Percentiles rank a stretch among this genome's conserved stretches.
These are phyloP conservation scores for Plectrocnemia conspersa DNA, from an alignment of 1,140 invertebrate species.

Conservation along the genomic window DNA sequence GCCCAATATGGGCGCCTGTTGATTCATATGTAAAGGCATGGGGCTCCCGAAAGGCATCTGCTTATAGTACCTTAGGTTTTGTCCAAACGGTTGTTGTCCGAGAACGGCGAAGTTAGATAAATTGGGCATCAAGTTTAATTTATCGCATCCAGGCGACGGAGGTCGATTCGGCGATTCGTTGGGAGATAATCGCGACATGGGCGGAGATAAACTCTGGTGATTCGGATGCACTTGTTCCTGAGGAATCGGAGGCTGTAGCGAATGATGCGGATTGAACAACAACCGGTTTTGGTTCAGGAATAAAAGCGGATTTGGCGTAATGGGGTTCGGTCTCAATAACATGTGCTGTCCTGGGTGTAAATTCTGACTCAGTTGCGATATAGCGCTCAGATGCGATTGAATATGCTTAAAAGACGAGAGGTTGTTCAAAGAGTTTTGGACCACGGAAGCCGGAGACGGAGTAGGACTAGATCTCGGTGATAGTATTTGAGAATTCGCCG, in stretches of 20 bases:
- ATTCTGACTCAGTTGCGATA: slow-evolving; percentile 53
- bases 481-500: slow-evolving; percentile 31
- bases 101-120: slow-evolving; percentile 27
- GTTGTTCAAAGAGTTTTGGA: slow-evolving; percentile 33
- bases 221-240: slow-evolving; percentile 28
- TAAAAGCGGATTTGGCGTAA: slow-evolving; percentile 50
- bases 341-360: slow-evolving; percentile 45
- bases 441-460: slow-evolving; percentile 30
- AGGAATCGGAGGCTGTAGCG: slow-evolving; percentile 13
- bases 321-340: slow-evolving; percentile 46
- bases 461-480: slow-evolving; percentile 32
- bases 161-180: slow-evolving; percentile 31
- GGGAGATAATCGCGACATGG: slow-evolving; percentile 28
- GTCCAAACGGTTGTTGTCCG: slow-evolving; percentile 17
- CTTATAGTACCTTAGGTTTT: slow-evolving; percentile 29
- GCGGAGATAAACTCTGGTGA: slow-evolving; percentile 29
- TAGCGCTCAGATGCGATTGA: slow-evolving; percentile 56
- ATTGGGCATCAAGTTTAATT: slow-evolving; percentile 32
- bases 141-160: slow-evolving; percentile 27
- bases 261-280: slow-evolving; percentile 41
- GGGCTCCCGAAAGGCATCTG: slow-evolving; percentile 26
- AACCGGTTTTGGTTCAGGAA: slow-evolving; percentile 48
- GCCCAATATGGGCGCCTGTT: slow-evolving; percentile 19
- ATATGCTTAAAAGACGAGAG: slow-evolving; percentile 56
- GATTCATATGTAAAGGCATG: slow-evolving; percentile 11